Base-by-base conservation (phyloP, 2,888 invertebrate species). In the Phengaris alcon region DNA sequence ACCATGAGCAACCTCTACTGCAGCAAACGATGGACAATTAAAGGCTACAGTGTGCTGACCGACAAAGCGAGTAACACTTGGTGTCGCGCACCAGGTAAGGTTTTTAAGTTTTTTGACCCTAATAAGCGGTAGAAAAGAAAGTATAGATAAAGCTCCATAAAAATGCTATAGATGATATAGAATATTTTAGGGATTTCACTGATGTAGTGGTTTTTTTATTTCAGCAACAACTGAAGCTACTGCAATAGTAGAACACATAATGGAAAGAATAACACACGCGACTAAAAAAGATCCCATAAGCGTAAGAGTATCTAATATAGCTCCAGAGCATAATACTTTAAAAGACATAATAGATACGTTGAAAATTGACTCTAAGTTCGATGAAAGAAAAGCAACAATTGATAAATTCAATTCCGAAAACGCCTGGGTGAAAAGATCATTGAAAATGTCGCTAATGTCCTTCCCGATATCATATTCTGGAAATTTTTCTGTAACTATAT, bases 351-450 rank as follows among this genome's bases (percentile, higher is more conserved):
- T 96, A 12, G 87, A 93, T 0, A 93, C 95, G n/a, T 87, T 96
- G 78, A 94, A 94, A 84, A 87, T 84, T 72, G 94, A 94, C 77
- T 92, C 94, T 0, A 91, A 95, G 59, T 95, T 94, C 81, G 90
- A 94, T 0, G 86, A 87, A 0, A 88, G 96, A 54, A 91, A 87
- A 79, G 82, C 82, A 12, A 90, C 89, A 69, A 93, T 96, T 9
- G 87, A 87, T 0, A 86, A 89, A 52, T 96, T 94, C 81, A 96
- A 96, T 82, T 81, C 87, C 2, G 82, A 94, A 75, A 97, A 97
- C 86, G 94, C 96, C 35, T 97, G 97, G 97, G 96, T 94, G 83
- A 97, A 97, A 84, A 94, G 94, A 68, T 96, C 95, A 0, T 86
- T 96, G 1, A 90, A 94, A 13, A 78, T 96, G 0, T 93, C 95